These are phyloP conservation scores for Corythoichthys haematopterus DNA, from an alignment of 2,113 vertebrate species.

Conservation along the genomic window DNA sequence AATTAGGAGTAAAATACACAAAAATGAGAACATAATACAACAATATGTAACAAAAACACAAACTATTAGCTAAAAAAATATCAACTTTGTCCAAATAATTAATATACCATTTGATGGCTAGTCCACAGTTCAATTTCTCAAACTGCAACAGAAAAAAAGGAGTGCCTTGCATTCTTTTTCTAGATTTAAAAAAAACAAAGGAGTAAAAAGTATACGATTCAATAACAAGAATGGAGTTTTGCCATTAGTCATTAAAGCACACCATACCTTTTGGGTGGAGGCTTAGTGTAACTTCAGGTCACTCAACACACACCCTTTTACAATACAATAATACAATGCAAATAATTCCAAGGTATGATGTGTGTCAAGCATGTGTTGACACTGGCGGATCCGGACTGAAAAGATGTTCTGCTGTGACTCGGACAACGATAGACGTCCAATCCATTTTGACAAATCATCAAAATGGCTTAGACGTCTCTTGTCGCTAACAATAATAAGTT, in stretches of 20 bases:
- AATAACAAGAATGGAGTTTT: conserved; percentile 1
- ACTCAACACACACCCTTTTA: not conserved
- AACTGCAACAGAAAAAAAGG: not conserved
- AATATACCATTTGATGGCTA: not conserved
- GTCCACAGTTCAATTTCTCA: conserved; percentile 3
- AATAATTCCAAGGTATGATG: not conserved
- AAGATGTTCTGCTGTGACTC: no score
- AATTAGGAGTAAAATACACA: no score
- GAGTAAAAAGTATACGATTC: not conserved
- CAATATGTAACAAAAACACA: not conserved
- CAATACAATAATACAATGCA: not conserved
- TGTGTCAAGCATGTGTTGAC: conserved; percentile 5
- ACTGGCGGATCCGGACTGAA: not conserved
- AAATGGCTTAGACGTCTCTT: no score
- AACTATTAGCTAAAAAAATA: not conserved
- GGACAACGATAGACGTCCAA: no score
- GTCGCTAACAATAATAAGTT: no score
- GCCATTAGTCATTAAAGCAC: not conserved
- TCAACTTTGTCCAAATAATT: not conserved
- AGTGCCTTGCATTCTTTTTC: not conserved
- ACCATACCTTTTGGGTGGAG: not conserved
- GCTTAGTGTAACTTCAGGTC: not conserved
- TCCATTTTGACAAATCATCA: no score
- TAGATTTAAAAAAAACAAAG: not conserved
- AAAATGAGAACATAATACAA: no score